These are phyloP conservation scores for Ichneumoninae sp. DNA, from an alignment of 2,888 invertebrate genomes.

Conservation along the genomic window DNA sequence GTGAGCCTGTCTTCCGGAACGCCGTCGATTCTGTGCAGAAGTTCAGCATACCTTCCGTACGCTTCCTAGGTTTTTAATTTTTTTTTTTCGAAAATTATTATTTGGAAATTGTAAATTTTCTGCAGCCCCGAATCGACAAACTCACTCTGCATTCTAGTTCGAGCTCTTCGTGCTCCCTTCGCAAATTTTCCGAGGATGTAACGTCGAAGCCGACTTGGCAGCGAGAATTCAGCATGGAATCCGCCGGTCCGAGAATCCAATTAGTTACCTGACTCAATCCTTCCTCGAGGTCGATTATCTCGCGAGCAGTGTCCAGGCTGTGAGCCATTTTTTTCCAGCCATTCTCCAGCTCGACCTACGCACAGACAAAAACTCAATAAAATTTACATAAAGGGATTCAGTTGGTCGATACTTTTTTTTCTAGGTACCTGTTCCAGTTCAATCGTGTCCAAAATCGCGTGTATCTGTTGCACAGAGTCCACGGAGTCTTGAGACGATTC, in stretches of 20 bases:
- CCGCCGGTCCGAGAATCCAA: constrained; percentile 92
- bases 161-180: constrained; percentile 90
- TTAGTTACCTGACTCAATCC: constrained; percentile 90
- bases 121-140: constrained; percentile 11
- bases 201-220: constrained; percentile 91
- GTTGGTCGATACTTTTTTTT: neutral
- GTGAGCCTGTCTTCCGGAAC: constrained; percentile 85
- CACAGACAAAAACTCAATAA: constrained; percentile 6
- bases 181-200: constrained; percentile 89
- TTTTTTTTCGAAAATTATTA: constrained; percentile 2
- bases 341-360: constrained; percentile 85
- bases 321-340: constrained; percentile 88
- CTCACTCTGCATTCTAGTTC: constrained; percentile 90
- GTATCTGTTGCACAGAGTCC: constrained; percentile 87
- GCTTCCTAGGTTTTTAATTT: constrained; percentile 86
- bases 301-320: constrained; percentile 87
- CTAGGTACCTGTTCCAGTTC: constrained; percentile 86
- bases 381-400: neutral
- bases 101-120: neutral
- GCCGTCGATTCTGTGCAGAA: constrained; percentile 89
- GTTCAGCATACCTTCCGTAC: constrained; percentile 91
- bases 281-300: constrained; percentile 87
- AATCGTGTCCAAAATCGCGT: constrained; percentile 86
- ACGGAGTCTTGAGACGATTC: constrained; percentile 87
- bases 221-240: constrained; percentile 89